Evolutionary conservation across 2,888 invertebrate genomes (phyloP).

Genomic region (Amorpha juglandis): DNA sequence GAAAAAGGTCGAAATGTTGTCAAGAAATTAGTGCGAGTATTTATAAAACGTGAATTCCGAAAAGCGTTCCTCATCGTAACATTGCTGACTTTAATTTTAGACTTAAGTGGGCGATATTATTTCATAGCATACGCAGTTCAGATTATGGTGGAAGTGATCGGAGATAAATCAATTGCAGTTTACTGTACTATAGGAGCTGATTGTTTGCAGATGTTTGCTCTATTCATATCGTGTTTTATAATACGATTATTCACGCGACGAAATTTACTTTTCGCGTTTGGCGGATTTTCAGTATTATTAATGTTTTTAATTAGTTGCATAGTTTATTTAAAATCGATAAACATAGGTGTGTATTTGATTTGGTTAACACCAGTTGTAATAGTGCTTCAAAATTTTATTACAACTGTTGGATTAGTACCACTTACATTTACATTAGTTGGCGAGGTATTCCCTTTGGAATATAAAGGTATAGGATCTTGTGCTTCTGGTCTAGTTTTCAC

Average conservation of each 20-base stretch:
- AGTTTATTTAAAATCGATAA: constrained; percentile 40
- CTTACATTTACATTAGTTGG: constrained; percentile 45
- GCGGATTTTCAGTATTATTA: constrained; percentile 39
- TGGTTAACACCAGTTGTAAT: constrained; percentile 49
- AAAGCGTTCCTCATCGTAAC: constrained; percentile 45
- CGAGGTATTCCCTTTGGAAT: constrained; percentile 57
- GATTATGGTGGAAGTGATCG: constrained; percentile 49
- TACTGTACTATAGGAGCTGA: constrained; percentile 53
- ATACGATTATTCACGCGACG: constrained; percentile 48
- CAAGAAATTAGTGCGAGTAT: constrained; percentile 32
- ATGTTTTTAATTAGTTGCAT: constrained; percentile 47
- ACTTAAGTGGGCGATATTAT: constrained; percentile 52
- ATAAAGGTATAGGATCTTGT: constrained; percentile 48
- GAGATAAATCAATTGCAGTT: constrained; percentile 43
- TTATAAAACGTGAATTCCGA: constrained; percentile 47
- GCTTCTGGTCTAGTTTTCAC: constrained; percentile 49
- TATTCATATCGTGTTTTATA: constrained; percentile 43
- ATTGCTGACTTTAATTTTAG: constrained; percentile 47
- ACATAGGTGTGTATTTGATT: constrained; percentile 27
- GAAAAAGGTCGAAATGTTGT: constrained; percentile 21
- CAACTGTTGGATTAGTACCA: constrained; percentile 49
- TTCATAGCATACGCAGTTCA: constrained; percentile 48
- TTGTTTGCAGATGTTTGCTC: constrained; percentile 42
- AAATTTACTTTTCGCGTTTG: constrained; percentile 46
- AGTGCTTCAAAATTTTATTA: constrained; percentile 45